Conservation (phyloP, 2,888 invertebrate species). For the Hypena proboscidalis region DNA sequence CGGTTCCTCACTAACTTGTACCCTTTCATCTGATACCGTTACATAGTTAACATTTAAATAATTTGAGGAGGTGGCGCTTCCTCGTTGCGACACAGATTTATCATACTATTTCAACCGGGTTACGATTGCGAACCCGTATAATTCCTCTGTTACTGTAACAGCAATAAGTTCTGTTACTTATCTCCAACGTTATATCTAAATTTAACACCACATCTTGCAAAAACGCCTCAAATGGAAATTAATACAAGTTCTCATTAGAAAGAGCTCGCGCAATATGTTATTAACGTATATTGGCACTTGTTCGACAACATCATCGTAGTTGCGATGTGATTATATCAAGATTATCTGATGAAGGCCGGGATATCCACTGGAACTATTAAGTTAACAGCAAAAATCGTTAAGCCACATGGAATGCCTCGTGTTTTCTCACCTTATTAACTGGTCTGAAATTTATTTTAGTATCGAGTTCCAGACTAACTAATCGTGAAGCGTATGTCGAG, state of each 20-base stretch:
- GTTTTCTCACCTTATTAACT: conserved; percentile 26
- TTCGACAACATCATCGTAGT: conserved; percentile 10
- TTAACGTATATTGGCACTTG: conserved; percentile 21
- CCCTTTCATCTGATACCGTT: conserved; percentile 51
- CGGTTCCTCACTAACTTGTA: conserved; percentile 39
- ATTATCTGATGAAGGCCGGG: conserved; percentile 13
- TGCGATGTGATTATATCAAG: conserved; percentile 16
- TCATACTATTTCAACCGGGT: conserved; percentile 19
- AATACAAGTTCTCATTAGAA: not conserved
- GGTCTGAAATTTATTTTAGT: conserved; percentile 35
- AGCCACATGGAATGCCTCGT: conserved; percentile 1
- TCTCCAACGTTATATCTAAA: not conserved
- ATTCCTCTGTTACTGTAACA: not conserved
- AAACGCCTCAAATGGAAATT: not conserved
- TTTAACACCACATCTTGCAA: not conserved
- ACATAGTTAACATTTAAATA: conserved; percentile 54
- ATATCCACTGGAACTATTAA: conserved; percentile 12
- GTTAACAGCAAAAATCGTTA: conserved; percentile 1
- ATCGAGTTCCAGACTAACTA: conserved; percentile 32
- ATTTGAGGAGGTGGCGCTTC: conserved; percentile 46
- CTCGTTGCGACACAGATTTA: conserved; percentile 34
- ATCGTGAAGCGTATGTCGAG: conserved; percentile 28
- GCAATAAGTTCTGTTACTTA: not conserved
- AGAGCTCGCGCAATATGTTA: conserved; percentile 2
- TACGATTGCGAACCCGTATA: not conserved